Base-by-base conservation (phyloP, 1,140 invertebrate species). In the Leptinotarsa lineolata region DNA sequence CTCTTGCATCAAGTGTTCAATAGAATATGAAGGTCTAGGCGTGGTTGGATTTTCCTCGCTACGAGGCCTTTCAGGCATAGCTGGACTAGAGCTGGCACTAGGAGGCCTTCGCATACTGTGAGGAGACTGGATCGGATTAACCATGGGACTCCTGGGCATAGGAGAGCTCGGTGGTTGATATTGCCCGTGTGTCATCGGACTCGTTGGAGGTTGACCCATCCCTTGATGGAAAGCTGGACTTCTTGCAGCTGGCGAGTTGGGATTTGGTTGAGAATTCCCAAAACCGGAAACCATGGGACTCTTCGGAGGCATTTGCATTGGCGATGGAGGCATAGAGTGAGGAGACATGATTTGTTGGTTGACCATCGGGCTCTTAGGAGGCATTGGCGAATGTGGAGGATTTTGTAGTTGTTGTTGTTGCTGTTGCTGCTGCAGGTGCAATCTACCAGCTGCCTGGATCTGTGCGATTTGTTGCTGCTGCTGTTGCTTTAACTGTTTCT, bases 201-300 rank as follows among this genome's bases (percentile, higher is more conserved):
- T 88, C 5, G 84, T 86, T 76, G 88, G 88, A 2, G 85, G 81
- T 74, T 84, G 81, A 66, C 80, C 80, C 5, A 88, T 80, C 77
- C 87, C 86, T 59, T 87, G 84, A 30, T 88, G 88, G 15, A 89
- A 83, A 76, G 88, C 87, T 3, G 90, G 90, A 77, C 90, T 92
- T 22, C 90, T 85, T 4, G 90, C 87, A 78, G 90, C 86, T 0
- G 91, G 91, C 0, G 91, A 92, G 63, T 85, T 87, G 1, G 90
- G 90, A 18, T 89, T 89, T 66, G 89, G 90, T 70, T 74, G 78
- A 45, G 86, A 86, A 83, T 86, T 85, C 63, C 65, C 72, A 64
- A 73, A 78, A 16, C 67, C 73, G 65, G 60, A 24, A 44, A 81
- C 68, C 80, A 82, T 81, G 1, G 83, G 82, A 70, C 80, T 82